Base-by-base conservation (phyloP, 2,113 vertebrate genomes). In the Alouatta palliata region DNA sequence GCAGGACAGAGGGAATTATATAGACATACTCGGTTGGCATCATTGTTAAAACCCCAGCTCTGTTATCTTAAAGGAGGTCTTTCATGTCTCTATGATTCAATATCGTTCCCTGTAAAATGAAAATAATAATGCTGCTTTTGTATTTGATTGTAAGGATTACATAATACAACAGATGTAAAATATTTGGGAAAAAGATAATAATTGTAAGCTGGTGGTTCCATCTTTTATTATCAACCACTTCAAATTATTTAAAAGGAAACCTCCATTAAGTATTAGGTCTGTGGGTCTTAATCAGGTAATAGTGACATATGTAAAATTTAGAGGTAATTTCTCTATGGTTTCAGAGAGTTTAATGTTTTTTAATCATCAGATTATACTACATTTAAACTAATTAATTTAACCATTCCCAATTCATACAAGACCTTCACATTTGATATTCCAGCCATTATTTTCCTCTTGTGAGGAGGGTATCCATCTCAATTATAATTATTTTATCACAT, bases 221-320 rank as follows among this genome's bases (percentile, higher is more conserved):
- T 85, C 17, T 70, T 94, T 81, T 54, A 47, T 32, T 30, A 64
- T 47, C 27, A 93, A n/a, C 8, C 6, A 56, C 17, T 87, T 90
- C 35, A 91, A 47, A 68, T 58, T 2, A 25, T 86, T 91, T 66
- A 54, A 19, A 91, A 92, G 40, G 7, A 87, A 1, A 25, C 54
- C 25, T 32, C 19, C 84, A 19, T 54, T 71, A 95, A 12, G 1
- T 77, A 35, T 71, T 73, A 84, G 54, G 23, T 61, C 37, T 81
- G 14, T 88, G 27, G 32, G 14, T 77, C n/a, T 90, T 94, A 32
- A 27, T 30, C 17, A 27, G 16, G 43, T 54, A 94, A 94, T 56
- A 80, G 6, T 30, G 12, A 93, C 17, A 77, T 3, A 97, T 82
- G 71, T 93, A 32, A 21, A 94, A 96, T 82, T 92, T 87, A 82